Conservation (phyloP, 2,888 invertebrate species). For the Drosophila trichaetosa region DNA sequence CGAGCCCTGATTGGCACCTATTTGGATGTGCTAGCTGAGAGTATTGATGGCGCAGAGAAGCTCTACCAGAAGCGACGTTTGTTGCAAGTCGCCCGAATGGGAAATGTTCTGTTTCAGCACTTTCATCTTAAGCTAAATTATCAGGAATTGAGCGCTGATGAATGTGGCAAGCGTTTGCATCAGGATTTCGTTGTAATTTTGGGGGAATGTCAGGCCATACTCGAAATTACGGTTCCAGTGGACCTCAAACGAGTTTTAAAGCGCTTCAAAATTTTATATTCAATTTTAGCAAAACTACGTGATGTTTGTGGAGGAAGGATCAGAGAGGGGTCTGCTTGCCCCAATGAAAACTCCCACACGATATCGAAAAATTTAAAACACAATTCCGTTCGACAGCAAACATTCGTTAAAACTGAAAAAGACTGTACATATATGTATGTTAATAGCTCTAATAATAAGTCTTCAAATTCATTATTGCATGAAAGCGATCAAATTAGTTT, state of each 20-base stretch:
- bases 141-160: slow-evolving; percentile 53
- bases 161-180: slow-evolving; percentile 54
- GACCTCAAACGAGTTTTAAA: slow-evolving; percentile 78
- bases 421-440: neutral
- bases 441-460: neutral
- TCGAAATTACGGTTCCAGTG: slow-evolving; percentile 69
- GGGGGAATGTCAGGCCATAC: slow-evolving; percentile 80
- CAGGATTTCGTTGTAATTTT: slow-evolving; percentile 79
- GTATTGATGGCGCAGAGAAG: slow-evolving; percentile 59
- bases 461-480: slow-evolving; percentile 3
- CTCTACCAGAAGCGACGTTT: slow-evolving; percentile 54
- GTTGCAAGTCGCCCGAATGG: slow-evolving; percentile 72
- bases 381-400: slow-evolving; percentile 16
- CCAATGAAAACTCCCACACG: slow-evolving; percentile 13
- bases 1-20: slow-evolving; percentile 78
- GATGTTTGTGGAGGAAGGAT: slow-evolving; percentile 52
- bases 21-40: slow-evolving; percentile 73
- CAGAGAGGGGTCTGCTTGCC: neutral
- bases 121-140: slow-evolving; percentile 71
- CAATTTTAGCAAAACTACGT: slow-evolving; percentile 78
- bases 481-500: slow-evolving; percentile 52
- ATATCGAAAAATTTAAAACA: slow-evolving; percentile 11
- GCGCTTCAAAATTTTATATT: slow-evolving; percentile 83
- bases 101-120: slow-evolving; percentile 78
- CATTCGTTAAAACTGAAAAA: slow-evolving; percentile 12